Evolutionary conservation across 2,113 vertebrate species (phyloP).

Genomic region (Mesitornis unicolor): DNA sequence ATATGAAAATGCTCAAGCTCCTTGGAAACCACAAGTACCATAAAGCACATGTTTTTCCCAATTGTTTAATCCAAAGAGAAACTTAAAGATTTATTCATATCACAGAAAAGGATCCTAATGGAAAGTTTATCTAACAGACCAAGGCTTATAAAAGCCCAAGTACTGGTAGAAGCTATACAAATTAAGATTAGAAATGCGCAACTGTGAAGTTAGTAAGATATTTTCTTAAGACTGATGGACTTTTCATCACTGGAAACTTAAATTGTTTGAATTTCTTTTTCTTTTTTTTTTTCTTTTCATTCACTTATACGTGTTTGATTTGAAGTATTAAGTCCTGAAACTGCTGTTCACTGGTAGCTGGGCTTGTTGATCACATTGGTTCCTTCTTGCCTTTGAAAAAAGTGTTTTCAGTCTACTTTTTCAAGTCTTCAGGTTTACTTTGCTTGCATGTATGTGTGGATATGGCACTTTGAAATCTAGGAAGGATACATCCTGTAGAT

Average conservation of each 20-base stretch:
- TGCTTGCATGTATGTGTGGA: neutral
- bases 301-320: neutral
- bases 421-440: neutral
- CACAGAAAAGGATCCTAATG: neutral
- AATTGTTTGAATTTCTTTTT: neutral
- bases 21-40: neutral
- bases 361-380: fast-evolving
- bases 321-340: neutral
- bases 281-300: fast-evolving
- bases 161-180: neutral
- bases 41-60: neutral
- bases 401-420: neutral
- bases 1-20: neutral
- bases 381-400: neutral
- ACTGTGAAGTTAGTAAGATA: neutral
- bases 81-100: neutral
- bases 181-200: neutral
- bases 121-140: neutral
- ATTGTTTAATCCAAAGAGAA: neutral
- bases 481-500: neutral
- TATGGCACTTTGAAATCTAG: neutral
- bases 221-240: neutral
- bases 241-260: neutral
- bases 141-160: neutral
- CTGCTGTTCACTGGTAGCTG: neutral